Conservation (phyloP, 1,140 invertebrate genomes). For the Pantala flavescens region DNA sequence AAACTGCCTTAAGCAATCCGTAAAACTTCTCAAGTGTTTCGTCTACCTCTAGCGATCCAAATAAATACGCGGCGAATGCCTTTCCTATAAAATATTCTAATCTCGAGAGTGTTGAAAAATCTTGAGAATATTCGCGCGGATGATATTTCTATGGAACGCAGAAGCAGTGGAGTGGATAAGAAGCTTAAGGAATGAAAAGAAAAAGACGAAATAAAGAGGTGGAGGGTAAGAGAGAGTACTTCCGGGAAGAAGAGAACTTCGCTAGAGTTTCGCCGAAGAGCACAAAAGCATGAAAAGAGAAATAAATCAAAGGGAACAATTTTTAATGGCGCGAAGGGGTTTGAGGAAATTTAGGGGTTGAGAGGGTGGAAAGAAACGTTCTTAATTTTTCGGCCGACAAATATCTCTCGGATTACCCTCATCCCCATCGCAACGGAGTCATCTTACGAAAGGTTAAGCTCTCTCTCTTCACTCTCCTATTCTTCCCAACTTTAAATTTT, state of each 20-base stretch:
- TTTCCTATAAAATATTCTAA: too few relatives aligned
- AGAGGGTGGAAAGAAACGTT: not conserved
- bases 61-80: too few relatives aligned
- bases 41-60: too few relatives aligned
- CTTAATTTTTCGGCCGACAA: constrained; percentile 9
- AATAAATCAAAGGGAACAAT: not conserved
- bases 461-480: too few relatives aligned
- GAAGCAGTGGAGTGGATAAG: not conserved
- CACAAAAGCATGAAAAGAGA: not conserved
- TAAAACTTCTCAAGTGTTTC: too few relatives aligned
- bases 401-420: not conserved
- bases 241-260: not conserved
- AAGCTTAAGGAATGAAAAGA: not conserved
- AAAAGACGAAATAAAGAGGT: not conserved
- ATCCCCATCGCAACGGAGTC: too few relatives aligned
- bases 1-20: too few relatives aligned
- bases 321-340: not conserved
- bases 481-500: too few relatives aligned
- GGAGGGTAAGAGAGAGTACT: not conserved
- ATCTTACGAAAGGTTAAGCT: too few relatives aligned
- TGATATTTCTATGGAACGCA: not conserved
- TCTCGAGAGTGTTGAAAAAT: too few relatives aligned
- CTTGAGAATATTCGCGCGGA: too few relatives aligned
- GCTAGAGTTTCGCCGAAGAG: not conserved
- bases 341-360: not conserved